Base-by-base conservation (phyloP, 2,888 invertebrate genomes). In the Artemia sinica region DNA sequence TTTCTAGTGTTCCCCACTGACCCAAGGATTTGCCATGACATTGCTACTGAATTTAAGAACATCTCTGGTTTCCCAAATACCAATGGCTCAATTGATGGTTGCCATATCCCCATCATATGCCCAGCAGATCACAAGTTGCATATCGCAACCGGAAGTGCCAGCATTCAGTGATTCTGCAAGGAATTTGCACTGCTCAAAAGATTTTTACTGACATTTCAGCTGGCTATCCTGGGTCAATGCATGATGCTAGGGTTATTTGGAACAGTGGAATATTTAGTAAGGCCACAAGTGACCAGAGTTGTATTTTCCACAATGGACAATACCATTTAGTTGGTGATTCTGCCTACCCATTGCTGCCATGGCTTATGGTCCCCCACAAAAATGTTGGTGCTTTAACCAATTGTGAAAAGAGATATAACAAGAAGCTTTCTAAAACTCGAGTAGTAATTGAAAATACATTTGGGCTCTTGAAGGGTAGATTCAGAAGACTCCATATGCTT, bases 361-460 rank as follows among this genome's bases (percentile, higher is more conserved):
- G 58, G 58, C 58, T 58, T 58, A 58, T 58, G 58, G 58, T 58
- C n/a, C 58, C 58, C 13, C 14, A 58, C 58, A 58, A 58, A 58
- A 7, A 58, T 14, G 4, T n/a, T 58, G 58, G 58, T n/a, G 13
- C 58, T n/a, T 14, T 58, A n/a, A 58, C 8, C 8, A n/a, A n/a
- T 13, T n/a, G 58, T n/a, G n/a, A 58, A 58, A 58, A 58, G 58
- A 58, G 14, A 58, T 58, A 14, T 8, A 58, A 58, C 58, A 58
- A 8, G 14, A 8, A 14, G 14, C 58, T 58, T 0, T 58, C 58
- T 7, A 58, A 58, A 14, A 14, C 58, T 14, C 58, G 58, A 58
- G 58, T 8, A 14, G 58, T 58, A 14, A 58, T 8, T 14, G 58
- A 58, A 14, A 58, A 58, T 14, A 58, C 58, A 58, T 58, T 58